Conservation (phyloP, 2,888 invertebrate species). For the Acheta domesticus region DNA sequence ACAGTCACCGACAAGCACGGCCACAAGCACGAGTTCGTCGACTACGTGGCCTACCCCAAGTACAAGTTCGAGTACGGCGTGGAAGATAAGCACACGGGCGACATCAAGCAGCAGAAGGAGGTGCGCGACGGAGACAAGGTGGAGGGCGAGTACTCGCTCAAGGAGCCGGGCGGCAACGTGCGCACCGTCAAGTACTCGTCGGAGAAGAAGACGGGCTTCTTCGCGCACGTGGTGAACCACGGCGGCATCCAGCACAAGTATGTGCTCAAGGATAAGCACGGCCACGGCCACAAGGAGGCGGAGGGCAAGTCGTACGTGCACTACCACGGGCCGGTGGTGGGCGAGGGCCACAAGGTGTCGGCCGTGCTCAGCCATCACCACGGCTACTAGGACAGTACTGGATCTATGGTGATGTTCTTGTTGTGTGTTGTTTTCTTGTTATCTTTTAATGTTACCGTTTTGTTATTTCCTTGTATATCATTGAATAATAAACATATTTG, state of each 20-base stretch:
- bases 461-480: no score
- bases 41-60: slow-evolving; percentile 45
- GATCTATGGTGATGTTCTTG: no score
- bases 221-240: slow-evolving; percentile 52
- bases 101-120: slow-evolving; percentile 66
- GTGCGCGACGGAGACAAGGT: slow-evolving; percentile 69
- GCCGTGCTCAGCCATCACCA: no score
- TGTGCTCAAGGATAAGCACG: neutral
- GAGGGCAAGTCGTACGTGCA: neutral
- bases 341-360: neutral
- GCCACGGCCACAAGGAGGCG: neutral
- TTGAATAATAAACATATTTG: no score
- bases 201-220: slow-evolving; percentile 51
- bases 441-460: no score
- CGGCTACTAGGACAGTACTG: no score
- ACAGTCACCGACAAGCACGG: slow-evolving; percentile 18
- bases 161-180: slow-evolving; percentile 62
- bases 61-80: slow-evolving; percentile 69
- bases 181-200: slow-evolving; percentile 63
- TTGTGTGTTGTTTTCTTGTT: no score
- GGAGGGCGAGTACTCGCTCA: slow-evolving; percentile 63
- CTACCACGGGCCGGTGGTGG: neutral
- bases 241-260: slow-evolving; percentile 43
- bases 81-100: slow-evolving; percentile 68
- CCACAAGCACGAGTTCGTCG: neutral